Evolutionary conservation across 2,888 invertebrate species (phyloP).

Genomic region (Ophion ventricosus): DNA sequence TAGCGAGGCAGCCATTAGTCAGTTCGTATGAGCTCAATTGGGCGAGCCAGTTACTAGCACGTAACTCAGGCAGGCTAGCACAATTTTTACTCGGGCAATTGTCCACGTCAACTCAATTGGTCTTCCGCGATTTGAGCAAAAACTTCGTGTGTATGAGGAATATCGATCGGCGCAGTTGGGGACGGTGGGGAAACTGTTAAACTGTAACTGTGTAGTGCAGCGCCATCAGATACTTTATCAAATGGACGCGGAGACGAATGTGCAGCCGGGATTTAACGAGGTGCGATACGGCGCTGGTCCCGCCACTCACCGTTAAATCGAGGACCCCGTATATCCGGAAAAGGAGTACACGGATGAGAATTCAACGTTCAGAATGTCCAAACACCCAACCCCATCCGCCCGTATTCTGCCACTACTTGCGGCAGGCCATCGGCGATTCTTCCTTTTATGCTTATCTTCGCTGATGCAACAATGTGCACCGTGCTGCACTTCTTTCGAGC

Average conservation of each 20-base stretch:
- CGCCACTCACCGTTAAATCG: neutral
- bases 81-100: no score
- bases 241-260: constrained; percentile 1
- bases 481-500: neutral
- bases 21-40: no score
- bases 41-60: no score
- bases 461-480: neutral
- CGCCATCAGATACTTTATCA: constrained; percentile 10
- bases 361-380: constrained; percentile 16
- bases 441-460: neutral
- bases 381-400: neutral
- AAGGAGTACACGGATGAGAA: constrained; percentile 15
- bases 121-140: neutral
- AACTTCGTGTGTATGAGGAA: neutral
- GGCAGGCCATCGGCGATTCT: neutral
- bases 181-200: neutral
- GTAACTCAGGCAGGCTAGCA: no score
- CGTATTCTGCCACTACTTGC: neutral
- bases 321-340: neutral
- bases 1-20: no score
- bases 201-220: constrained; percentile 2
- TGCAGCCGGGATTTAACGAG: neutral
- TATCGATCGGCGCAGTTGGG: neutral
- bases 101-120: neutral
- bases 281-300: neutral